These are phyloP conservation scores for Cotesia typhae DNA, from an alignment of 1,140 invertebrate species.

Conservation along the genomic window DNA sequence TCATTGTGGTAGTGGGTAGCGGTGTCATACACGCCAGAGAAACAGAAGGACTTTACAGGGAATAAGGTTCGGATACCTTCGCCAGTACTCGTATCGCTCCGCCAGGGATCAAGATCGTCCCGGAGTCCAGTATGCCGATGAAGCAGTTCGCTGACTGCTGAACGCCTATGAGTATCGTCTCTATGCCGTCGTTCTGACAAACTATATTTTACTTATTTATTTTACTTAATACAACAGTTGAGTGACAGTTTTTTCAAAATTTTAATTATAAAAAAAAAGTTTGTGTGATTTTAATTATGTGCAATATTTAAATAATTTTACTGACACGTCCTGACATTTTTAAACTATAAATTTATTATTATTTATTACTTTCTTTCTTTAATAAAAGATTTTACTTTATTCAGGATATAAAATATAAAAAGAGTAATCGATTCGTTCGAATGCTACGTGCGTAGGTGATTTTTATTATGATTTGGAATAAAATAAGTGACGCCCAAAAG, in stretches of 20 bases:
- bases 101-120: conserved; percentile 33
- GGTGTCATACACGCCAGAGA: neutral
- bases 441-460: conserved; percentile 23
- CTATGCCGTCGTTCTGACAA: conserved; percentile 40
- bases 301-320: too few species aligned
- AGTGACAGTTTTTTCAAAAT: too few species aligned
- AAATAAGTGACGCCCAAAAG: conserved; percentile 31
- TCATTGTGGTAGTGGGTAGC: neutral
- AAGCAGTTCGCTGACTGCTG: too few species aligned
- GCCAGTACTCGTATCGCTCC: neutral
- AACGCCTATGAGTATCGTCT: conserved; percentile 48
- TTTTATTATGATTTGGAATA: conserved; percentile 40
- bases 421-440: conserved; percentile 22
- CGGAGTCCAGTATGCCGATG: conserved; percentile 42
- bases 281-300: too few species aligned
- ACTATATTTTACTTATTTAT: too few species aligned
- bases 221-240: too few species aligned
- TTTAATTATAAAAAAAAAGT: too few species aligned
- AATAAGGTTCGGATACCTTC: conserved; percentile 11
- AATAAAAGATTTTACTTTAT: neutral
- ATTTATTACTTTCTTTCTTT: neutral
- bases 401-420: neutral
- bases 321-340: too few species aligned
- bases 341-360: neutral
- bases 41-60: conserved; percentile 12